Conservation (phyloP, 2,797 vertebrate species). For the Mormyrus hasselquistii region DNA sequence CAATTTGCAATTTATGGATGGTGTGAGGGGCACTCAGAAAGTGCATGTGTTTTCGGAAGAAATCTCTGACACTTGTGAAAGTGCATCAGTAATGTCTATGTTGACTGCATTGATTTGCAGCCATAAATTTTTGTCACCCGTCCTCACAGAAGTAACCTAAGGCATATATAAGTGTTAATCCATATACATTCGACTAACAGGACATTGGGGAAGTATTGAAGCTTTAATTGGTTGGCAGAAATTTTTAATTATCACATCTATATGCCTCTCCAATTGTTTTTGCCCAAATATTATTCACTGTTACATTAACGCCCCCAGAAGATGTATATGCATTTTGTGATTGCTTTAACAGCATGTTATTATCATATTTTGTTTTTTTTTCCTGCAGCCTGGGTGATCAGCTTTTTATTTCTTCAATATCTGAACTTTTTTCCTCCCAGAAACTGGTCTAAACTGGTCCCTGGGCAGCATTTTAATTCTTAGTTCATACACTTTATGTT, state of each 20-base stretch:
- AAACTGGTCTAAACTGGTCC: background rate
- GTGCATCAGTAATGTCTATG: background rate
- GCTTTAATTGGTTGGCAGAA: conserved; percentile 55
- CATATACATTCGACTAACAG: background rate
- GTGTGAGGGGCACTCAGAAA: conserved; percentile 18
- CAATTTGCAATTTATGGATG: conserved; percentile 21
- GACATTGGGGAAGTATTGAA: background rate
- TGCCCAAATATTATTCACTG: conserved; percentile 16
- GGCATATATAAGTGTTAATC: conserved; percentile 9
- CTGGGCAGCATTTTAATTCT: background rate
- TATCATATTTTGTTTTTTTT: background rate
- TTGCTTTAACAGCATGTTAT: background rate
- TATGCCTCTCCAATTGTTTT: background rate
- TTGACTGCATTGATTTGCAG: conserved; percentile 12
- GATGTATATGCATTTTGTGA: background rate
- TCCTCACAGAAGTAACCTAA: background rate
- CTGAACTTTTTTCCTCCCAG: background rate
- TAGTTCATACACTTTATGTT: background rate
- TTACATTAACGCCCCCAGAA: conserved; percentile 27
- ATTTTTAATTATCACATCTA: conserved; percentile 67
- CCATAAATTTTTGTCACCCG: conserved; percentile 1
- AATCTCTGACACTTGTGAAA: conserved; percentile 7
- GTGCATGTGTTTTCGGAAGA: conserved; percentile 9
- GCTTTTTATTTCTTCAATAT: background rate
- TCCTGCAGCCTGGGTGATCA: background rate